Conservation (phyloP, 1,140 invertebrate genomes). For the Macrotrachela quadricornifera region DNA sequence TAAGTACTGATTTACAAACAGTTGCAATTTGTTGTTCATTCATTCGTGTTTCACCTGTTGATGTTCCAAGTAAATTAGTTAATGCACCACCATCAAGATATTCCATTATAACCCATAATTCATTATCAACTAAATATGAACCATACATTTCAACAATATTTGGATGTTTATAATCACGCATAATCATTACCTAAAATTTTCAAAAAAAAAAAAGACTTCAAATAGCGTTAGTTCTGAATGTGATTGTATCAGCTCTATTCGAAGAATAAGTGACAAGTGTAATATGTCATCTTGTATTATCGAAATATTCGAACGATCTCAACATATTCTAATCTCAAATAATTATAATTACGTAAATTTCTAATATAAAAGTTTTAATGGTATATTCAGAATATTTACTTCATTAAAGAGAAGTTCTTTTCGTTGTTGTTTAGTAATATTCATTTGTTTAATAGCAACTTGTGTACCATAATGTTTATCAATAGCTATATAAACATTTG, state of each 20-base stretch:
- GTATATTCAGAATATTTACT: too few relatives aligned
- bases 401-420: slow-evolving; percentile 95
- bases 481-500: slow-evolving; percentile 57
- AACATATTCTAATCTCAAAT: too few relatives aligned
- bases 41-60: slow-evolving; percentile 43
- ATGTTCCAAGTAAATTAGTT: slow-evolving; percentile 75
- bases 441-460: slow-evolving; percentile 98
- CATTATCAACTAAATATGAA: slow-evolving; percentile 84
- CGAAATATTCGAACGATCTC: too few relatives aligned
- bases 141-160: slow-evolving; percentile 99
- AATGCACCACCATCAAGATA: slow-evolving; percentile 89
- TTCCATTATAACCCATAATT: slow-evolving; percentile 99
- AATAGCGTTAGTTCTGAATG: too few relatives aligned
- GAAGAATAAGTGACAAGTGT: too few relatives aligned
- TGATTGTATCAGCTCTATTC: too few relatives aligned
- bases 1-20: slow-evolving; percentile 76
- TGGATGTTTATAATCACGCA: slow-evolving; percentile 93
- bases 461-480: slow-evolving; percentile 42
- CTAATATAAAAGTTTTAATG: too few relatives aligned
- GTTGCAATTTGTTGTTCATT: slow-evolving; percentile 95
- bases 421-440: slow-evolving; percentile 79
- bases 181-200: slow-evolving; percentile 57
- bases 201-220: too few relatives aligned
- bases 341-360: too few relatives aligned
- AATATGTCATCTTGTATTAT: too few relatives aligned